Evolutionary conservation across 2,888 invertebrate genomes (phyloP).

Genomic region (Dioctria linearis): DNA sequence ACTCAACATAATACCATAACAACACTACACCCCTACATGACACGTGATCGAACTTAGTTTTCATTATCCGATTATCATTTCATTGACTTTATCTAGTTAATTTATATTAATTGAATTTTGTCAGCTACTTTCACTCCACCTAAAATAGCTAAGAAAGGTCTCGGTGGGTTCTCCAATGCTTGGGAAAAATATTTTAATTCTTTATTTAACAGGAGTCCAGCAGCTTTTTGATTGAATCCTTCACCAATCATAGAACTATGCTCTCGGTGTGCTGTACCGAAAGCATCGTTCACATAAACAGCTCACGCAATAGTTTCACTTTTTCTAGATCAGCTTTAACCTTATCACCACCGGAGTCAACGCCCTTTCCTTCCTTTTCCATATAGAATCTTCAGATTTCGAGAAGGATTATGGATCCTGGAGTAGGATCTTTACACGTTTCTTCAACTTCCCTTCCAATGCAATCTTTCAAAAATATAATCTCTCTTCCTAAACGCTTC

Average conservation of each 20-base stretch:
- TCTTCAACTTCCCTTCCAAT: conserved; percentile 93
- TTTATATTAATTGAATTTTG: conserved; percentile 98
- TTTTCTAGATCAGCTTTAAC: conserved; percentile 91
- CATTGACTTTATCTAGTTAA: too few species aligned
- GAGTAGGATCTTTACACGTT: conserved; percentile 89
- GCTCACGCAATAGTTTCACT: conserved; percentile 89
- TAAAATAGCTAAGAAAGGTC: conserved; percentile 97
- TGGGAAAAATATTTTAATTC: conserved; percentile 98
- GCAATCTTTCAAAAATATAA: conserved; percentile 89
- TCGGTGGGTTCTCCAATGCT: conserved; percentile 95
- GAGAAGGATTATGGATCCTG: conserved; percentile 91
- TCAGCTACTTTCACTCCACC: conserved; percentile 99
- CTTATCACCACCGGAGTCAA: conserved; percentile 92
- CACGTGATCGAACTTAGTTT: too few species aligned
- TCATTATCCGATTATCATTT: too few species aligned
- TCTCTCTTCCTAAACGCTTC: conserved; percentile 81
- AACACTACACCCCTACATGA: too few species aligned
- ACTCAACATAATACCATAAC: too few species aligned
- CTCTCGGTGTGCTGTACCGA: conserved; percentile 93
- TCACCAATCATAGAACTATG: conserved; percentile 98
- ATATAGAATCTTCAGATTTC: conserved; percentile 97
- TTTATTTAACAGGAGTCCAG: conserved; percentile 96
- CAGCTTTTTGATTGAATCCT: conserved; percentile 90
- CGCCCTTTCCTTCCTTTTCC: conserved; percentile 98
- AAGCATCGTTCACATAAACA: conserved; percentile 99